Percentiles rank a stretch among this genome's conserved stretches.
Evolutionary conservation across 2,113 vertebrate species (phyloP).

Genomic region (Xyrauchen texanus): DNA sequence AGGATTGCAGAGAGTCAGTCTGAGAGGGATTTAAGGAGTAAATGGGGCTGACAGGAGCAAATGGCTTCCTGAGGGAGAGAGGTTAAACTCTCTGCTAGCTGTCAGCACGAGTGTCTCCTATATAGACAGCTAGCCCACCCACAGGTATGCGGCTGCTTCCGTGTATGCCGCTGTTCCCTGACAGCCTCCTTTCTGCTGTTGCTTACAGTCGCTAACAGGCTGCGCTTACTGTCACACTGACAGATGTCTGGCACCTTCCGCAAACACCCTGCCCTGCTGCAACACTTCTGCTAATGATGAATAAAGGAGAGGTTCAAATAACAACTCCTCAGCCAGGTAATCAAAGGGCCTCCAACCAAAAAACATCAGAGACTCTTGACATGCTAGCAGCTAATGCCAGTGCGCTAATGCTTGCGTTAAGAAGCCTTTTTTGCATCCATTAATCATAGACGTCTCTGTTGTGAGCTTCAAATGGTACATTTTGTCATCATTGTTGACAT

Average conservation of each 20-base stretch:
- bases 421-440: constrained; percentile 39
- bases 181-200: constrained; percentile 67
- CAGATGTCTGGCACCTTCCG: constrained; percentile 55
- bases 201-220: constrained; percentile 47
- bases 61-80: constrained; percentile 32
- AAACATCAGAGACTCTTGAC: constrained; percentile 35
- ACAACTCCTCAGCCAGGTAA: constrained; percentile 57
- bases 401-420: constrained; percentile 45
- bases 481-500: constrained; percentile 49
- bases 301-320: constrained; percentile 63
- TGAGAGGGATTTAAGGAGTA: constrained; percentile 70
- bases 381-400: constrained; percentile 51
- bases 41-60: constrained; percentile 69
- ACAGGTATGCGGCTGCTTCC: constrained; percentile 70
- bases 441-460: constrained; percentile 24
- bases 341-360: constrained; percentile 55
- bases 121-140: constrained; percentile 74
- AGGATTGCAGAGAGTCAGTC: constrained; percentile 57
- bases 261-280: constrained; percentile 48
- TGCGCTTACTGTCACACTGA: constrained; percentile 60
- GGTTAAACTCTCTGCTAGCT: constrained; percentile 58
- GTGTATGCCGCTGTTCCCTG: constrained; percentile 31
- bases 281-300: constrained; percentile 48
- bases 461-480: neutral
- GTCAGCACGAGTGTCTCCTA: constrained; percentile 66